Conservation (phyloP, 2,797 vertebrate genomes). For the Astyanax mexicanus region DNA sequence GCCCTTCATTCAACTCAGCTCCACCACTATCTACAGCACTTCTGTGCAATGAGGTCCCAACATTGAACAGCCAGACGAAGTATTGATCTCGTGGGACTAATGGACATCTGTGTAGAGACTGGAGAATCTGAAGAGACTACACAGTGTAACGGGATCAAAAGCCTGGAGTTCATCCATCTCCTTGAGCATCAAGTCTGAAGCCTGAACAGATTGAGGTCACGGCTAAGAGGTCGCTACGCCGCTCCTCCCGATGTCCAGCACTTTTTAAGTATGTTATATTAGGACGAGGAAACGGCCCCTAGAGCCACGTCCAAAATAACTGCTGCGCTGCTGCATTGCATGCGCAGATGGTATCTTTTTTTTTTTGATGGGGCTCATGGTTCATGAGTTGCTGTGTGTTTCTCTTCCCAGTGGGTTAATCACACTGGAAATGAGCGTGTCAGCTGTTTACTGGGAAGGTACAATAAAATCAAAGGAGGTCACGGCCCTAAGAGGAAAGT, state of each 20-base stretch:
- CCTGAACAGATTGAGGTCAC: slow-evolving; percentile 1
- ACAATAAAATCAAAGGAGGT: not conserved
- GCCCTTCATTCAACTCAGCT: no score
- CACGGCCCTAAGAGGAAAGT: not conserved
- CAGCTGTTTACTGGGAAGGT: not conserved
- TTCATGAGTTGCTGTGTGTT: not conserved
- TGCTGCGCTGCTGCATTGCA: not conserved
- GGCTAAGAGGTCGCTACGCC: not conserved
- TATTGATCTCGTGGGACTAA: slow-evolving; percentile 29
- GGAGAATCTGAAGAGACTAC: slow-evolving; percentile 17
- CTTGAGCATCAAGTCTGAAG: slow-evolving; percentile 15
- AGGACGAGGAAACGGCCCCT: not conserved
- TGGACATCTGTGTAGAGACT: slow-evolving; percentile 17
- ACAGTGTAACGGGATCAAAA: slow-evolving; percentile 22
- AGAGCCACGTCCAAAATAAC: slow-evolving; percentile 1
- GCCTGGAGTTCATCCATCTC: not conserved
- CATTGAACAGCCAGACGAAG: not conserved
- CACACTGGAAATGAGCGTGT: not conserved
- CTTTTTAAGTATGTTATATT: slow-evolving; percentile 1
- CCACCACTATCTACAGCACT: not conserved
- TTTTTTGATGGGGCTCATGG: not conserved
- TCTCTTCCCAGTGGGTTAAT: not conserved
- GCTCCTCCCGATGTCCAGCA: not conserved
- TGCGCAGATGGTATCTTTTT: slow-evolving; percentile 21
- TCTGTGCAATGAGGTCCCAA: not conserved